Percentiles rank a stretch among this genome's conserved stretches.
Conservation (phyloP, 1,140 invertebrate species). For the Brachystomella parvula region DNA sequence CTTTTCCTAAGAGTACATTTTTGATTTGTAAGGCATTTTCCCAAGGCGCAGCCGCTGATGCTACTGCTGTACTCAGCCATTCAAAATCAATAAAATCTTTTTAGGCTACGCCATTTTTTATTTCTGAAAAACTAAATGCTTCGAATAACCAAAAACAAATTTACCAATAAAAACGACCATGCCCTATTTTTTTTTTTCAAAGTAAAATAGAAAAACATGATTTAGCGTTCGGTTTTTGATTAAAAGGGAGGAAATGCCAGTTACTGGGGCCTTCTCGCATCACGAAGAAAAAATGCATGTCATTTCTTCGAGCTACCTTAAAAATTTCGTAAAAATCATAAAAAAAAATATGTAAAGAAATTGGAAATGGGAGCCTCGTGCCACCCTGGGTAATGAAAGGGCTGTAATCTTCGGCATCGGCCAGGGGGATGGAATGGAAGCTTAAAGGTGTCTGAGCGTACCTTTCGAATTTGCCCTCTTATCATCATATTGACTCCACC, state of each 20-base stretch:
- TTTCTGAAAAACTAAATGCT: no score
- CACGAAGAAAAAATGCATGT: slow-evolving; percentile 2
- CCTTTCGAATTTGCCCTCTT: slow-evolving; percentile 31
- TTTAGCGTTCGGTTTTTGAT: neutral
- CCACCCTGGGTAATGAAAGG: neutral
- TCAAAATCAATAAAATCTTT: no score
- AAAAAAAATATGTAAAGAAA: slow-evolving; percentile 3
- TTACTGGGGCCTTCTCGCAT: no score
- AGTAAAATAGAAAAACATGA: neutral
- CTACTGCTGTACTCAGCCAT: no score
- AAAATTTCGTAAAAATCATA: neutral
- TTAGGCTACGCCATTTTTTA: no score
- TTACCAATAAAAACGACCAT: no score
- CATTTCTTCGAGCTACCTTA: neutral
- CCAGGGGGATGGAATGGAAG: neutral
- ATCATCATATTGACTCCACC: slow-evolving; percentile 36
- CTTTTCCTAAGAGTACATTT: neutral
- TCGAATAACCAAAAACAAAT: no score
- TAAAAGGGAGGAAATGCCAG: no score
- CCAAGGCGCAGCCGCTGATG: no score
- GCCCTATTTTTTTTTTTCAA: no score
- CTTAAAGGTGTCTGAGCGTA: neutral
- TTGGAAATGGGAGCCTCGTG: neutral
- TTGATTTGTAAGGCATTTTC: neutral
- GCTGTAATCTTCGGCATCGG: neutral